phyloP scores from a whole-genome alignment of 2,888 invertebrate genomes.

The Polyploca ridens region DNA sequence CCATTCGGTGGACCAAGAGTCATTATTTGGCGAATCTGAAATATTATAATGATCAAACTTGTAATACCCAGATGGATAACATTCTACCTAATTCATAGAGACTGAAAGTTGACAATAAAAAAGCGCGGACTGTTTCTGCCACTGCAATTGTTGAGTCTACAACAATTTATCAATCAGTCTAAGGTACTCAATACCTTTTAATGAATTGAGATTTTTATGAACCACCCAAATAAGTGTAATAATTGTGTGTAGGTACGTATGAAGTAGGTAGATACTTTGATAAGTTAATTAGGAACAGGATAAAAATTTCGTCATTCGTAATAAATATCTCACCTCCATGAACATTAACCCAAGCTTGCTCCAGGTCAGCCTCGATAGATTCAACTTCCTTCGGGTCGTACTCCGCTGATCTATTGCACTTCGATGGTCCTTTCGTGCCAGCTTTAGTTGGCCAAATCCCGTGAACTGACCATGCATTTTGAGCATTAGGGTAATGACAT shows the following conservation, averaged over 20 bases:
- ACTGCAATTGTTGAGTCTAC: too few species aligned
- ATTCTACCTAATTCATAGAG: too few species aligned
- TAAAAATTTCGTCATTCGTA: too few species aligned
- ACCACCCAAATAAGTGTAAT: too few species aligned
- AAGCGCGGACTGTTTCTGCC: too few species aligned
- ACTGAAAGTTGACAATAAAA: too few species aligned
- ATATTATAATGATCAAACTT: background rate
- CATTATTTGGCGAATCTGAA: constrained; percentile 36
- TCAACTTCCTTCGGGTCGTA: background rate
- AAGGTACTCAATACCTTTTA: too few species aligned
- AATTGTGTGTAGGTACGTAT: too few species aligned
- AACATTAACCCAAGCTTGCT: background rate
- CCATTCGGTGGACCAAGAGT: constrained; percentile 93
- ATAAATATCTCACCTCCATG: background rate
- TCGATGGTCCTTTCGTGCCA: background rate
- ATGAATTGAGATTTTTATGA: too few species aligned
- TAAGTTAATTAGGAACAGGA: too few species aligned
- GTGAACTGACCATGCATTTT: background rate
- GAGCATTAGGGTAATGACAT: background rate
- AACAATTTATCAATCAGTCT: too few species aligned
- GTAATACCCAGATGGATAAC: too few species aligned
- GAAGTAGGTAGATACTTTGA: background rate
- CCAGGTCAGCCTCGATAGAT: background rate
- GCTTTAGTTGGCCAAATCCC: constrained; percentile 5
- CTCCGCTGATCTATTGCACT: background rate